Percentiles rank a stretch among this genome's conserved stretches.
These are phyloP conservation scores for Propithecus deckenii DNA, from an alignment of 2,797 vertebrate species.

Conservation along the genomic window DNA sequence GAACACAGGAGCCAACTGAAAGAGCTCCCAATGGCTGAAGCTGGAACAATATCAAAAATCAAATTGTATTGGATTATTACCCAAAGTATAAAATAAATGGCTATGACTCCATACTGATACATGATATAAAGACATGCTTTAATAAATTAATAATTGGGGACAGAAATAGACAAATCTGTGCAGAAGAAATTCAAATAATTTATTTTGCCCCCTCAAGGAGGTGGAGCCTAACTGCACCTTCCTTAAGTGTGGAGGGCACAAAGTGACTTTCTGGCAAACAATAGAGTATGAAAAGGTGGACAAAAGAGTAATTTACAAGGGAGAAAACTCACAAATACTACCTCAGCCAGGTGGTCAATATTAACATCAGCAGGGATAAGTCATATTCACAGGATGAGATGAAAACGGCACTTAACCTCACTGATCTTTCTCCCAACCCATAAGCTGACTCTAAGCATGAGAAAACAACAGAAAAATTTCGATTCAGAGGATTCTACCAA, in stretches of 20 bases:
- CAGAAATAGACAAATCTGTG: background rate
- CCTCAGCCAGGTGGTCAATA: background rate
- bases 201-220: background rate
- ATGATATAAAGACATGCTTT: background rate
- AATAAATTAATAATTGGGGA: background rate
- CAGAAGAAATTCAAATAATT: background rate
- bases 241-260: background rate
- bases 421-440: background rate
- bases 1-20: background rate
- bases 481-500: background rate
- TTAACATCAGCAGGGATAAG: background rate
- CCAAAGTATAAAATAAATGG: background rate
- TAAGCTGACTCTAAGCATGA: background rate
- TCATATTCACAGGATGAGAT: background rate
- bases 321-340: background rate
- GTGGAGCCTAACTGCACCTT: background rate
- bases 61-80: background rate
- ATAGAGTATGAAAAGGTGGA: no score
- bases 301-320: background rate
- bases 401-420: background rate
- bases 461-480: background rate
- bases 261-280: background rate
- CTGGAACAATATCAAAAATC: background rate
- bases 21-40: background rate
- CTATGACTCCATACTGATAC: background rate